These are phyloP conservation scores for Tetranychus piercei DNA, from an alignment of 2,888 invertebrate species.

Conservation along the genomic window DNA sequence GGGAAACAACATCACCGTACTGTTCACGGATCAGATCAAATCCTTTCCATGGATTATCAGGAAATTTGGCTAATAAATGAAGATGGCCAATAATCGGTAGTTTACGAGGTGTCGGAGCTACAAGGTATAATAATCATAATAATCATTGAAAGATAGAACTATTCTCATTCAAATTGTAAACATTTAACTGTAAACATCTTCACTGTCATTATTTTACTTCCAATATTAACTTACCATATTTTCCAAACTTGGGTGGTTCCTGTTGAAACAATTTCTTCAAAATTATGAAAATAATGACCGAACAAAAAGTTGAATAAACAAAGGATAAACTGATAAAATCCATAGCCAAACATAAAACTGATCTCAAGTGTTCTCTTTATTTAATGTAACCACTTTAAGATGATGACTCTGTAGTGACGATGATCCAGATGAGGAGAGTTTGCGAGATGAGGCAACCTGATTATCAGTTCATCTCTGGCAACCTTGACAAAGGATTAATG, in stretches of 20 bases:
- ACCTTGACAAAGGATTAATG: not conserved
- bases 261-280: not conserved
- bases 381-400: too few relatives aligned
- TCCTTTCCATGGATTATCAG: slow-evolving; percentile 25
- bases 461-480: not conserved
- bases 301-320: not conserved
- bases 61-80: slow-evolving; percentile 21
- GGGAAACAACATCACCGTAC: slow-evolving; percentile 26
- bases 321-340: not conserved
- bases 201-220: too few relatives aligned
- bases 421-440: not conserved
- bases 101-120: slow-evolving; percentile 16
- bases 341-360: not conserved
- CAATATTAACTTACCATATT: not conserved
- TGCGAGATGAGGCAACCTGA: not conserved
- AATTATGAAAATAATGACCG: not conserved
- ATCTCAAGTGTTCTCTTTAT: too few relatives aligned
- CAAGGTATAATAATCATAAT: not conserved
- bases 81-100: slow-evolving; percentile 23
- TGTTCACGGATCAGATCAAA: slow-evolving; percentile 25
- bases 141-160: not conserved
- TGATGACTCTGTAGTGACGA: too few relatives aligned
- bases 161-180: too few relatives aligned
- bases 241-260: not conserved
- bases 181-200: too few relatives aligned